Conservation (phyloP, 2,113 vertebrate genomes). For the Aviceda subcristata region DNA sequence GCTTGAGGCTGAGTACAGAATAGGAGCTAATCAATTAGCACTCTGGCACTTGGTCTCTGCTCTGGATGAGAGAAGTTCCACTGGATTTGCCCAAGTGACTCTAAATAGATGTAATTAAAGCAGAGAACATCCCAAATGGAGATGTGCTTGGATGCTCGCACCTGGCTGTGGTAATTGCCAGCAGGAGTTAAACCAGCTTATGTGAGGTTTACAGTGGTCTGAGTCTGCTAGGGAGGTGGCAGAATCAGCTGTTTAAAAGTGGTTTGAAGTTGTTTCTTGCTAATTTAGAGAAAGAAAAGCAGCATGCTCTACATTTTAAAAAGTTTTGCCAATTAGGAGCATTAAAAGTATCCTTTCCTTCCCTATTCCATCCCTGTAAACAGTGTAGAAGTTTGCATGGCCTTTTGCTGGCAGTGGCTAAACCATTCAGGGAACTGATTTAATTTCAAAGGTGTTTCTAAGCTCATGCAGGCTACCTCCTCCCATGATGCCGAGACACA, state of each 20-base stretch:
- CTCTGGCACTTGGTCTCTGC: neutral
- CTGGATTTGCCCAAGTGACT: neutral
- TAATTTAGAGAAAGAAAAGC: neutral
- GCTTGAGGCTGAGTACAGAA: neutral
- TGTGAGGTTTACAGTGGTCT: neutral
- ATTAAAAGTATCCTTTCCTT: neutral
- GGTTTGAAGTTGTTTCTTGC: neutral
- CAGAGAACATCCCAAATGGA: slow-evolving; percentile 19
- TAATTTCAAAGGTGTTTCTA: neutral
- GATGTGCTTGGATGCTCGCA: slow-evolving; percentile 8
- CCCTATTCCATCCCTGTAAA: neutral
- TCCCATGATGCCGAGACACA: fast-evolving
- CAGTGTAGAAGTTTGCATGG: neutral
- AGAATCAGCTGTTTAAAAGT: neutral
- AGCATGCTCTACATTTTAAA: neutral
- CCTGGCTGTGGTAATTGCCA: slow-evolving; percentile 4
- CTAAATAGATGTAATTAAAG: slow-evolving; percentile 33
- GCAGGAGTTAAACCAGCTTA: neutral
- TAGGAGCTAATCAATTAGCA: neutral
- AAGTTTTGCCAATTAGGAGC: neutral
- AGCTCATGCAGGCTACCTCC: neutral
- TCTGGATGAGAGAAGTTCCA: neutral
- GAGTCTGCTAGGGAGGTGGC: neutral
- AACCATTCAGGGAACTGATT: neutral
- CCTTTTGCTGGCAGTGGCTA: neutral